Conservation (phyloP, 2,113 vertebrate species). For the Talpa occidentalis region DNA sequence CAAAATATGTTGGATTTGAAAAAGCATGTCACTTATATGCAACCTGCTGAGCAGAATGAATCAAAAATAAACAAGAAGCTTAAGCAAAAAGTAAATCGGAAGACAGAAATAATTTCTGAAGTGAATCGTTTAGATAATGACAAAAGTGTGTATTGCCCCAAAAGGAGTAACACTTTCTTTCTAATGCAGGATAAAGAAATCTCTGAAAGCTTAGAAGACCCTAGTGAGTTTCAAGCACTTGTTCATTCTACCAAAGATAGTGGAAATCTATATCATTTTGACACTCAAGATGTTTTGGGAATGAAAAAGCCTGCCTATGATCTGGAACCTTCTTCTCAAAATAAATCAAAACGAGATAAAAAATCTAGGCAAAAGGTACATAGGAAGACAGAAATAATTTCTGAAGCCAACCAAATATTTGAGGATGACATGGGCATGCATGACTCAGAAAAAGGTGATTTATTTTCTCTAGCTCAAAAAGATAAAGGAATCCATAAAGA, state of each 20-base stretch:
- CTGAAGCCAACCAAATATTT: constrained; percentile 51
- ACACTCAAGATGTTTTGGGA: not conserved
- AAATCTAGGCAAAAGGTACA: constrained; percentile 35
- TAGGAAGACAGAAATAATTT: constrained; percentile 68
- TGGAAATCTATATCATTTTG: not conserved
- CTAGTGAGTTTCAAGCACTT: constrained; percentile 47
- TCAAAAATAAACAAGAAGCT: constrained; percentile 52
- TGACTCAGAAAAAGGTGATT: constrained; percentile 30
- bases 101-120: constrained; percentile 71
- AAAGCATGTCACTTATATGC: constrained; percentile 10
- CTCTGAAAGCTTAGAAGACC: not conserved
- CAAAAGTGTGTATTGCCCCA: too few species aligned
- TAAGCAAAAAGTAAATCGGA: constrained; percentile 63
- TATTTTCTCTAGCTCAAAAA: constrained; percentile 44
- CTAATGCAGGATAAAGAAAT: constrained; percentile 48
- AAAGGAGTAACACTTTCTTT: not conserved
- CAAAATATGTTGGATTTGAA: constrained; percentile 47
- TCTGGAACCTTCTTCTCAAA: constrained; percentile 32
- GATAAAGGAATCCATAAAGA: constrained; percentile 53
- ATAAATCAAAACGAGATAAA: constrained; percentile 52
- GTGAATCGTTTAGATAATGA: not conserved
- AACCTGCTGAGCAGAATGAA: constrained; percentile 53
- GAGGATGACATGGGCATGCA: not conserved
- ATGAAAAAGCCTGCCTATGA: not conserved
- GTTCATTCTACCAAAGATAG: constrained; percentile 41